Evolutionary conservation across 2,797 vertebrate genomes (phyloP), one percentile per base, ranked within the genome.

Genomic region (Diplodus puntazzo): DNA sequence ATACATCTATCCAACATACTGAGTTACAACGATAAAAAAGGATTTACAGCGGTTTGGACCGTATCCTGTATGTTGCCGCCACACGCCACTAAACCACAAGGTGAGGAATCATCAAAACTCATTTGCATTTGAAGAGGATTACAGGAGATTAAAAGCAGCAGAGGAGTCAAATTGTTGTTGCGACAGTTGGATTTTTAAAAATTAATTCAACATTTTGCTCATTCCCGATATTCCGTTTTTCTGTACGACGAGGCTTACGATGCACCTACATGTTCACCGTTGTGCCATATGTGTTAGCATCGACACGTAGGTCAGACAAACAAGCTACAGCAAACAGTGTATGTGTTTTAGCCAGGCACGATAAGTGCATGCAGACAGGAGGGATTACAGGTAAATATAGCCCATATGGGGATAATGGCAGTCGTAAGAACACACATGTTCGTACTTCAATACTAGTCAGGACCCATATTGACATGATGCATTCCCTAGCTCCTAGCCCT

Each of bases 361-460:
- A 21, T 50, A 73, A 52, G 25, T 49, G 21, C 63, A 42, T 3
- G 58, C 34, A 57, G 58, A 80, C 68, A 62, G 27, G 39, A 77
- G 53, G 75, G 85, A 80, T 74, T 83, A 77, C 65, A 73, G 67
- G 71, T 81, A 54, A 84, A 79, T 53, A 45, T 21, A 61, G 17
- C 39, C 62, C 54, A 83, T 81, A 75, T 48, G 55, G 48, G 74
- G 61, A 82, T 87, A 84, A 89, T 84, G 77, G 23, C 9, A 11
- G n/a, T 27, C 42, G 46, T 75, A 59, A 50, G 85, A 78, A 83
- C 11, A 34, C 14, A 64, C 18, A 69, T 11, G 21, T 60, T 39
- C 65, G 2, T 18, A 53, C 14, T 49, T 60, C 21, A 30, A 45
- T 76, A 43, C 42, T 68, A 52, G 43, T 55, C 17, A 55, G 63